Evolutionary conservation across 2,888 invertebrate species (phyloP).

Genomic region (Xanthorhoe designata): DNA sequence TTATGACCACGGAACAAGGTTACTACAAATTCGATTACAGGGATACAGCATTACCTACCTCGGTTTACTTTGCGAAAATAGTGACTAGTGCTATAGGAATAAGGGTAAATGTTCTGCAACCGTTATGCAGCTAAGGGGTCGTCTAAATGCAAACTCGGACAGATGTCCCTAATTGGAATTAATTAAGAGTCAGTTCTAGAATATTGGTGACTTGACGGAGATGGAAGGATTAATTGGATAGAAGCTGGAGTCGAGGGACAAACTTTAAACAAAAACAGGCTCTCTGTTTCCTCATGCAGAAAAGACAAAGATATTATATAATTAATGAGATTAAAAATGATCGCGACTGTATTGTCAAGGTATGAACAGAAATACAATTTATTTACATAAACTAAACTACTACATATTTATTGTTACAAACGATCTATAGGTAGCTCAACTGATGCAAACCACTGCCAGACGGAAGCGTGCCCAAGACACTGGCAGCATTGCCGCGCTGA

Average conservation of each 20-base stretch:
- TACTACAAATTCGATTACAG: neutral
- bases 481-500: no score
- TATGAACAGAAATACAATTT: no score
- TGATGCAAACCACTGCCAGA: no score
- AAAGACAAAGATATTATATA: no score
- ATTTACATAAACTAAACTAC: no score
- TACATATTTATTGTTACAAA: no score
- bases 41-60: neutral
- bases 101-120: constrained; percentile 4
- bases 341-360: no score
- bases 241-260: neutral
- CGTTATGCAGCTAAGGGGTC: constrained; percentile 24
- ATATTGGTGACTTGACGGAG: constrained; percentile 21
- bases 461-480: no score
- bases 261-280: neutral
- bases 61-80: neutral
- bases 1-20: neutral
- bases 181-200: constrained; percentile 33
- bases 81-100: neutral
- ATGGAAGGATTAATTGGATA: constrained; percentile 31
- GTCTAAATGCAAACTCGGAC: constrained; percentile 44
- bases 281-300: neutral
- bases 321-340: no score
- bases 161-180: constrained; percentile 43
- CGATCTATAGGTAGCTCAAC: no score